These are phyloP conservation scores for Solen grandis DNA, from an alignment of 1,140 invertebrate species.

Conservation along the genomic window DNA sequence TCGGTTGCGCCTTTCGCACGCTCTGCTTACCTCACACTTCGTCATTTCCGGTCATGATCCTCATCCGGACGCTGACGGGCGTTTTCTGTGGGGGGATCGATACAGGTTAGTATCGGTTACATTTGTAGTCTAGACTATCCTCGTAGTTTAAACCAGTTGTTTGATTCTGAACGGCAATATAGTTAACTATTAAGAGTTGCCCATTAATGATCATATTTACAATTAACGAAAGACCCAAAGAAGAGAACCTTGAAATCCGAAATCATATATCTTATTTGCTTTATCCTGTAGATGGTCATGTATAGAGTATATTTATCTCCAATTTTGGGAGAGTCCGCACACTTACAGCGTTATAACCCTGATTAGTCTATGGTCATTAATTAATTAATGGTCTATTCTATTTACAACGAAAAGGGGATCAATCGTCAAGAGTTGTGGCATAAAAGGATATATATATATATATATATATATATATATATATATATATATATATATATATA, in stretches of 20 bases:
- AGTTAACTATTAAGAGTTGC: not conserved
- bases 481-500: too few species aligned
- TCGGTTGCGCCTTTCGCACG: conserved; percentile 20
- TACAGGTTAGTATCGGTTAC: conserved; percentile 15
- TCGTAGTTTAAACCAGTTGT: not conserved
- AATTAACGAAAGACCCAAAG: not conserved
- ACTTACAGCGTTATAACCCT: too few species aligned
- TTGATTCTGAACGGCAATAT: not conserved
- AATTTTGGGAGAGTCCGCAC: too few species aligned
- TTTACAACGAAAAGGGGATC: too few species aligned
- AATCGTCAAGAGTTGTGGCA: too few species aligned
- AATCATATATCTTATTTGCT: too few species aligned
- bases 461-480: too few species aligned
- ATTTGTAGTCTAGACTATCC: not conserved
- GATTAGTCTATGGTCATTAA: too few species aligned
- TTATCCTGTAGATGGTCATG: too few species aligned
- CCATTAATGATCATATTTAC: not conserved
- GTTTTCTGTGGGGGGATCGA: conserved; percentile 37
- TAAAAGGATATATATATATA: too few species aligned
- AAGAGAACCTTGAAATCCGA: not conserved
- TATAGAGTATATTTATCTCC: too few species aligned
- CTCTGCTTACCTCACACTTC: conserved; percentile 11
- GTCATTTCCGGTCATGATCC: conserved; percentile 16
- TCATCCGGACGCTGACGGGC: conserved; percentile 18
- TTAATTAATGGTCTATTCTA: too few species aligned